phyloP scores from a whole-genome alignment of 2,113 vertebrate species.

The Poeciliopsis turrubarensis region DNA sequence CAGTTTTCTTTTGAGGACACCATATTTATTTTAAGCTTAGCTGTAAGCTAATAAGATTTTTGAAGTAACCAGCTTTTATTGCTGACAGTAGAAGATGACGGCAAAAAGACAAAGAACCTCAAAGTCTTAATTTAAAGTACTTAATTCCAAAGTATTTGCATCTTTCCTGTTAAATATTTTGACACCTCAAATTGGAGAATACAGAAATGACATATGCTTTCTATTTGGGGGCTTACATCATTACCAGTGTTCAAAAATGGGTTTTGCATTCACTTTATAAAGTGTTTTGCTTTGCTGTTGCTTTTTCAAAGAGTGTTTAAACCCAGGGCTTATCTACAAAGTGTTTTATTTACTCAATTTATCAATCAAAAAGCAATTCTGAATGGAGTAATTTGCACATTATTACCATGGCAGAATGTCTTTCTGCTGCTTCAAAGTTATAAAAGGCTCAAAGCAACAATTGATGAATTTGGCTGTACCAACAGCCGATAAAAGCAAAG shows the following conservation, averaged over 20 bases:
- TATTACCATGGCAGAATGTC: constrained; percentile 65
- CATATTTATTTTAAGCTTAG: background rate
- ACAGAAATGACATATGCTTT: constrained; percentile 30
- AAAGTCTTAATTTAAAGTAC: constrained; percentile 12
- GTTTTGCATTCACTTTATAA: constrained; percentile 42
- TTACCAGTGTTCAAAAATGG: constrained; percentile 55
- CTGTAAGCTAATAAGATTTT: constrained; percentile 34
- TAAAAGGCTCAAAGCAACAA: constrained; percentile 65
- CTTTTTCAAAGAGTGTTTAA: constrained; percentile 56
- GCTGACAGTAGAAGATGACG: constrained; percentile 26
- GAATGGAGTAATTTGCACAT: constrained; percentile 64
- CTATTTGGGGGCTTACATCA: constrained; percentile 61
- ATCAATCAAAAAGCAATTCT: constrained; percentile 66
- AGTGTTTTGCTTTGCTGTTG: constrained; percentile 52
- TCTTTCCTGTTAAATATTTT: constrained; percentile 22
- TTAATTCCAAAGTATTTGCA: constrained; percentile 31
- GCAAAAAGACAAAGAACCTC: constrained; percentile 25
- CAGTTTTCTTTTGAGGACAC: background rate
- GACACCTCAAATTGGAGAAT: constrained; percentile 31
- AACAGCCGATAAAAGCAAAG: constrained; percentile 55
- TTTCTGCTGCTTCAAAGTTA: constrained; percentile 60
- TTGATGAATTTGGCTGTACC: constrained; percentile 60
- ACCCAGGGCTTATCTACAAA: constrained; percentile 71
- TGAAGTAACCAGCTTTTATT: constrained; percentile 15
- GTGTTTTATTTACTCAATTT: constrained; percentile 71